Percentiles rank a stretch among this genome's conserved stretches.
These are phyloP conservation scores for Leistus spinibarbis DNA, from an alignment of 2,888 invertebrate species.

Conservation along the genomic window DNA sequence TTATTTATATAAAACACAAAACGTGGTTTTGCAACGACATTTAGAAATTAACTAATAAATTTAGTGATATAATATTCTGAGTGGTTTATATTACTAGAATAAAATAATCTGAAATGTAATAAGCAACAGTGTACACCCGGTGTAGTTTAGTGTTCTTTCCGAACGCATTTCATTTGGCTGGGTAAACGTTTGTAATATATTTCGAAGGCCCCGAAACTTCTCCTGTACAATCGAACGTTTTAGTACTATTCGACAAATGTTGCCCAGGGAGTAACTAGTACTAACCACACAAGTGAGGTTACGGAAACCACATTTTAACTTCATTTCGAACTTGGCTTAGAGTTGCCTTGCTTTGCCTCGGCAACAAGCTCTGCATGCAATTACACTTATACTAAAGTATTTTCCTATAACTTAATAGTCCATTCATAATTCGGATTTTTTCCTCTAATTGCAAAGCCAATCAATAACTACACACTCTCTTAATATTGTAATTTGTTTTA, in stretches of 20 bases:
- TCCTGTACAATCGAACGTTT: neutral
- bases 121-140: neutral
- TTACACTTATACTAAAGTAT: too few species aligned
- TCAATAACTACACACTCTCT: too few species aligned
- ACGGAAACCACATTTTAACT: constrained; percentile 15
- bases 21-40: too few species aligned
- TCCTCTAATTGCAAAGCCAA: too few species aligned
- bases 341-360: neutral
- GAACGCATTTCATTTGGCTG: neutral
- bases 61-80: neutral
- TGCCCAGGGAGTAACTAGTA: neutral
- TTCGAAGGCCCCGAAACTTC: neutral
- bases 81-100: neutral
- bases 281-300: constrained; percentile 3
- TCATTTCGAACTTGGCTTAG: constrained; percentile 17
- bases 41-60: too few species aligned
- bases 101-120: neutral
- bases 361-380: neutral
- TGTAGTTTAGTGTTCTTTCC: neutral
- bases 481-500: too few species aligned
- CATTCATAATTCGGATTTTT: too few species aligned
- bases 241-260: neutral
- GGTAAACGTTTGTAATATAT: neutral
- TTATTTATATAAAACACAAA: neutral
- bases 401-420: too few species aligned